Conservation (phyloP, 2,797 vertebrate species). For the Channa striata region DNA sequence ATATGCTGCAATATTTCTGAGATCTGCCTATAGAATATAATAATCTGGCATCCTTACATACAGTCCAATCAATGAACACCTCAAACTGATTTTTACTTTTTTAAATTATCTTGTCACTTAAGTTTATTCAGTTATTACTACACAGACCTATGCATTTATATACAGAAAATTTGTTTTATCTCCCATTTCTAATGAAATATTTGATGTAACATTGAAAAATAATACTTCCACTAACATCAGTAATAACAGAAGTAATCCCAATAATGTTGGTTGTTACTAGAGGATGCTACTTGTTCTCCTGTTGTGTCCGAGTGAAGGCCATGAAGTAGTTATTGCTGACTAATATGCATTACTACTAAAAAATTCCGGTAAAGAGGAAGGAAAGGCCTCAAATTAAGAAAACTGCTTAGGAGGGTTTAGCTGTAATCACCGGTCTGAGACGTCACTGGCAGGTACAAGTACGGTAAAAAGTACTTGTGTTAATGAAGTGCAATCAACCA, state of each 20-base stretch:
- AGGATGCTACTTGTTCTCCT: background rate
- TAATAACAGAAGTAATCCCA: background rate
- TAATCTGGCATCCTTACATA: too few relatives aligned
- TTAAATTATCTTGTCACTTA: too few relatives aligned
- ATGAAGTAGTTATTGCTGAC: conserved; percentile 9
- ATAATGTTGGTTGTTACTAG: background rate
- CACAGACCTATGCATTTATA: background rate
- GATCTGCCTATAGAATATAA: too few relatives aligned
- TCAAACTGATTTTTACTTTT: too few relatives aligned
- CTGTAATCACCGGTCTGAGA: conserved; percentile 11
- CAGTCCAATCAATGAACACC: too few relatives aligned
- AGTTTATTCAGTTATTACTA: background rate
- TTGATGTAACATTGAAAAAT: too few relatives aligned
- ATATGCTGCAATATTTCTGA: background rate
- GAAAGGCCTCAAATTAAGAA: background rate
- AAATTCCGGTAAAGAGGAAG: background rate
- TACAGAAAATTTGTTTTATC: too few relatives aligned
- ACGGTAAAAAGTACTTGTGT: conserved; percentile 11
- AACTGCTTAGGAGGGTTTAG: background rate
- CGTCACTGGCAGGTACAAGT: conserved; percentile 12
- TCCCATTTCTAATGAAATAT: too few relatives aligned
- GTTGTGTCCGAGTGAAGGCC: background rate
- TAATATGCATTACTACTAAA: background rate
- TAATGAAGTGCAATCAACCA: conserved; percentile 38
- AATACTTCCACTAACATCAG: background rate